Conservation (phyloP, 1,140 invertebrate genomes). For the Streblospio benedicti region DNA sequence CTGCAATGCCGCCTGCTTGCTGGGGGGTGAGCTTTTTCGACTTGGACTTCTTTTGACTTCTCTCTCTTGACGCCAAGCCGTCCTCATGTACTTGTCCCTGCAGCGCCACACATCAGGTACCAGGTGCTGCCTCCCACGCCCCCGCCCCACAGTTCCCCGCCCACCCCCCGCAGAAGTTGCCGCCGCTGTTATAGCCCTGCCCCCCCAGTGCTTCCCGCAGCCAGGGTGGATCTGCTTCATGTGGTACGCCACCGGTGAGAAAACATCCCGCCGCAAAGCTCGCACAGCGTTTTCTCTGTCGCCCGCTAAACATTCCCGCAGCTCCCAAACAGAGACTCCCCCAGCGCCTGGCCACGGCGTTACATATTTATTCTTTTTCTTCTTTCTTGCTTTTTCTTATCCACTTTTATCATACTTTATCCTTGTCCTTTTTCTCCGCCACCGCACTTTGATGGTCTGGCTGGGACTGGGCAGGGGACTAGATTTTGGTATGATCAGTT, state of each 20-base stretch:
- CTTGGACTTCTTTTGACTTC: conserved; percentile 35
- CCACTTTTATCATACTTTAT: too few species aligned
- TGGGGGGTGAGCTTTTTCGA: conserved; percentile 32
- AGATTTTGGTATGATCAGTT: conserved; percentile 58
- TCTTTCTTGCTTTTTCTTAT: conserved; percentile 37
- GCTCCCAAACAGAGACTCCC: too few species aligned
- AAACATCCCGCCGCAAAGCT: conserved; percentile 69
- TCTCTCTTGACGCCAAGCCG: conserved; percentile 49
- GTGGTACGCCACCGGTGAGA: conserved; percentile 80
- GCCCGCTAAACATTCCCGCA: too few species aligned
- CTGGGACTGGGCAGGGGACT: conserved; percentile 47
- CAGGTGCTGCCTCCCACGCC: conserved; percentile 70
- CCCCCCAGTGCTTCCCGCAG: conserved; percentile 77
- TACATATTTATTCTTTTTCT: conserved; percentile 46
- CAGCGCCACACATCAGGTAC: conserved; percentile 80
- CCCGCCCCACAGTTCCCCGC: conserved; percentile 78
- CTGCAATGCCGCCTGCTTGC: conserved; percentile 12
- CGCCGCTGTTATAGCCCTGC: conserved; percentile 79
- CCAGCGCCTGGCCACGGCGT: conserved; percentile 26
- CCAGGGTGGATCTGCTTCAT: conserved; percentile 82
- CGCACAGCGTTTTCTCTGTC: conserved; percentile 65
- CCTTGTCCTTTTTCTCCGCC: conserved; percentile 48
- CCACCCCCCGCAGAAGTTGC: conserved; percentile 78
- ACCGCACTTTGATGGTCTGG: conserved; percentile 40
- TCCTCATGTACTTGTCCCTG: conserved; percentile 67